phyloP scores from a whole-genome alignment of 2,113 vertebrate genomes.

The Anarrhichthys ocellatus region DNA sequence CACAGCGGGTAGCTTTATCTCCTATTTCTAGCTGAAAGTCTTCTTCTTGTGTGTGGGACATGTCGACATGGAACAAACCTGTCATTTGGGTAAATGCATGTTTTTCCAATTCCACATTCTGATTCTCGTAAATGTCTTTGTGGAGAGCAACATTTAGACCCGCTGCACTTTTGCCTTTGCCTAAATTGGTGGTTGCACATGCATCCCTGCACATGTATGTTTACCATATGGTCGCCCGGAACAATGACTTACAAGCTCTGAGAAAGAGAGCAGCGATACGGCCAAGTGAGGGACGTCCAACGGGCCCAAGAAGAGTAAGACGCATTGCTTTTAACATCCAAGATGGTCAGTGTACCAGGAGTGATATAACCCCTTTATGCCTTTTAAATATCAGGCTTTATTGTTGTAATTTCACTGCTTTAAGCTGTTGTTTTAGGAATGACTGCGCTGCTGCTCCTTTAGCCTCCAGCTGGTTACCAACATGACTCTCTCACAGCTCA shows the following conservation, averaged over 20 bases:
- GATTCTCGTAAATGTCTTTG: background rate
- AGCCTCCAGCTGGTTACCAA: background rate
- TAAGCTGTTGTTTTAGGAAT: background rate
- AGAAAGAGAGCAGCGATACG: background rate
- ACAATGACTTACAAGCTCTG: background rate
- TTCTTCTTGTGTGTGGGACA: background rate
- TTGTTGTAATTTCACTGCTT: background rate
- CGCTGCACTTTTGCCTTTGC: background rate
- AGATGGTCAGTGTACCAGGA: background rate
- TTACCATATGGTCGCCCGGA: background rate
- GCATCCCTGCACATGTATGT: background rate
- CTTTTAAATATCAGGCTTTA: too few species aligned
- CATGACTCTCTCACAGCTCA: background rate
- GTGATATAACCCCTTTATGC: too few species aligned
- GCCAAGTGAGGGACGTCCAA: background rate
- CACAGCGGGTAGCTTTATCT: background rate
- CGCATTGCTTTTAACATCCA: background rate
- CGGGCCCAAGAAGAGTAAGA: background rate
- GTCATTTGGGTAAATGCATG: conserved; percentile 15
- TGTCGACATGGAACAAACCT: background rate
- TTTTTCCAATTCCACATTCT: background rate
- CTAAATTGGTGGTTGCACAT: background rate
- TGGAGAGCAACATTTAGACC: background rate
- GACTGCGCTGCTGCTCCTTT: too few species aligned
- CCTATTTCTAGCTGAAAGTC: background rate